Evolutionary conservation across 2,888 invertebrate genomes (phyloP).

Genomic region (Eupsilia transversa): DNA sequence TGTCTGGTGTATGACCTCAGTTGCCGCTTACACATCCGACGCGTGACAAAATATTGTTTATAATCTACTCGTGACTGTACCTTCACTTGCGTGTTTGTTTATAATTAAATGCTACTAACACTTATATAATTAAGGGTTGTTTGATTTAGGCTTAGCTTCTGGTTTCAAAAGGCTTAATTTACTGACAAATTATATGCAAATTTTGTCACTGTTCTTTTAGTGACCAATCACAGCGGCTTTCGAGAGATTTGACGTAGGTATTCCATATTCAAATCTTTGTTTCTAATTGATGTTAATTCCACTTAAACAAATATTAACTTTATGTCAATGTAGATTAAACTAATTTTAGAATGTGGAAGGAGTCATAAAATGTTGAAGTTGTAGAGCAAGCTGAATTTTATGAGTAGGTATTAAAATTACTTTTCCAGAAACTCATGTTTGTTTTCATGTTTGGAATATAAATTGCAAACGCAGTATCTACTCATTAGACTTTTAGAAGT

Average conservation of each 20-base stretch:
- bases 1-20: slow-evolving; percentile 34
- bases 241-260: neutral
- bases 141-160: slow-evolving; percentile 43
- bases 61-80: slow-evolving; percentile 7
- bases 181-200: neutral
- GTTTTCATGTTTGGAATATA: neutral
- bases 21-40: slow-evolving; percentile 16
- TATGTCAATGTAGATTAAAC: neutral
- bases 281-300: neutral
- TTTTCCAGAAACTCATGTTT: neutral
- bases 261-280: neutral
- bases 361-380: neutral
- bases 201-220: neutral
- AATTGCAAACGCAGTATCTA: neutral
- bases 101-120: slow-evolving; percentile 39
- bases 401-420: neutral
- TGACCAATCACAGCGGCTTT: neutral
- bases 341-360: neutral
- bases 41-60: slow-evolving; percentile 45
- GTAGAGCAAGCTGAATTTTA: neutral
- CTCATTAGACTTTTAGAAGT: neutral
- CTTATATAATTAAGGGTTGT: slow-evolving; percentile 41
- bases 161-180: neutral
- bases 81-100: slow-evolving; percentile 37
- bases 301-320: neutral